Evolutionary conservation across 1,140 invertebrate genomes (phyloP).

Genomic region (Globodera ellingtonae): DNA sequence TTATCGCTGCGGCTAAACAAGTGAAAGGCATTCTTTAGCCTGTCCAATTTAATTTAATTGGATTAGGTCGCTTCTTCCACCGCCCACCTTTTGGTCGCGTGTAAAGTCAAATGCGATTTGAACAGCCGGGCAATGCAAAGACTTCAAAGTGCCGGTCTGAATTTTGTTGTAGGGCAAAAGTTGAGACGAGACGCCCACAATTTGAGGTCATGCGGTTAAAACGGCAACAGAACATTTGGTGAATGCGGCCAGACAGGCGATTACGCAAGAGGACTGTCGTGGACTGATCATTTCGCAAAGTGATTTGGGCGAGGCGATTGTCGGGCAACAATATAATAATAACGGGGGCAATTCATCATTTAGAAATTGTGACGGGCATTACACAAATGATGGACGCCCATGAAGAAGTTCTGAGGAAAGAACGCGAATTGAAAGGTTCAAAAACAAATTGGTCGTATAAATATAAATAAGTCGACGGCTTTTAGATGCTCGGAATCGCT

Average conservation of each 20-base stretch:
- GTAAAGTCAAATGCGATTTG: slow-evolving; percentile 95
- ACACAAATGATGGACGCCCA: slow-evolving; percentile 67
- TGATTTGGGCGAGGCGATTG: slow-evolving; percentile 3
- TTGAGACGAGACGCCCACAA: not conserved
- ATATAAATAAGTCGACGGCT: not conserved
- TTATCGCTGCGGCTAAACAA: slow-evolving; percentile 92
- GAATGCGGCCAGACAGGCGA: slow-evolving; percentile 85
- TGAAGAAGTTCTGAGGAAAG: slow-evolving; percentile 83
- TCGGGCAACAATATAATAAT: not conserved
- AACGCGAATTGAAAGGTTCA: slow-evolving; percentile 78
- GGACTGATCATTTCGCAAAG: slow-evolving; percentile 83
- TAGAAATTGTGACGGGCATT: slow-evolving; percentile 41
- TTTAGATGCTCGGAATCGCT: slow-evolving; percentile 75
- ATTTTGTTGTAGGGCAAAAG: not conserved
- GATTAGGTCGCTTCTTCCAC: slow-evolving; percentile 87
- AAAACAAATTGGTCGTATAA: slow-evolving; percentile 61
- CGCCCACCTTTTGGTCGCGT: slow-evolving; percentile 92
- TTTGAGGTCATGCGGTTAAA: slow-evolving; percentile 81
- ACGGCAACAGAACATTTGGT: slow-evolving; percentile 95
- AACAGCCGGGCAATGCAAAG: slow-evolving; percentile 87
- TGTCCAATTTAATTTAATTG: slow-evolving; percentile 2
- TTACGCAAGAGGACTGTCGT: slow-evolving; percentile 85
- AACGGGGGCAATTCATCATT: not conserved
- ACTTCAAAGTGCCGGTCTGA: slow-evolving; percentile 80
- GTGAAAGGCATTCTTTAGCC: slow-evolving; percentile 27